phyloP scores from a whole-genome alignment of 2,888 invertebrate species.

The Lasioglossum pauxillum region DNA sequence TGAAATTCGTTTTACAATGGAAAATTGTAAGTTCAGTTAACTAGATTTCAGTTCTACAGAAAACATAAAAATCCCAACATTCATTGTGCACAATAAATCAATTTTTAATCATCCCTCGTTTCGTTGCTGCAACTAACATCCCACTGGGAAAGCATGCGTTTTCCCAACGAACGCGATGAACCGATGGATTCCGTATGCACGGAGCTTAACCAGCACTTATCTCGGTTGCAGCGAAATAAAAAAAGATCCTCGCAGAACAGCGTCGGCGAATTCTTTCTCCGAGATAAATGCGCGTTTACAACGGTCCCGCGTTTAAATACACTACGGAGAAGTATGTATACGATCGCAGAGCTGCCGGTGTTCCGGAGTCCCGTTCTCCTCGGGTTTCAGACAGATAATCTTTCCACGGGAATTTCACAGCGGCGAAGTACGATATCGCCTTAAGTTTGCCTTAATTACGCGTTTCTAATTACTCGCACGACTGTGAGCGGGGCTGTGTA shows the following conservation, averaged over 20 bases:
- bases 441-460: slow-evolving; percentile 57
- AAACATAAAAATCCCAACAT: too few species aligned
- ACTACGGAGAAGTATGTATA: slow-evolving; percentile 34
- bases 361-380: slow-evolving; percentile 17
- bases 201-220: neutral
- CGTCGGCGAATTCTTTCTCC: slow-evolving; percentile 29
- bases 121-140: neutral
- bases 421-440: slow-evolving; percentile 42
- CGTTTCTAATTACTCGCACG: slow-evolving; percentile 55
- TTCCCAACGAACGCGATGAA: neutral
- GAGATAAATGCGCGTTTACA: slow-evolving; percentile 56
- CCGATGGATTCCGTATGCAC: neutral
- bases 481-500: slow-evolving; percentile 8
- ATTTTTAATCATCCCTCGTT: neutral
- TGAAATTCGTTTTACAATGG: neutral
- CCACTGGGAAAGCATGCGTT: neutral
- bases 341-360: slow-evolving; percentile 25
- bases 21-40: too few species aligned
- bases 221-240: neutral
- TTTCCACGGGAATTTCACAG: slow-evolving; percentile 42
- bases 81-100: too few species aligned
- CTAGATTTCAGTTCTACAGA: too few species aligned
- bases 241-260: slow-evolving; percentile 13
- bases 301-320: slow-evolving; percentile 59
- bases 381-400: slow-evolving; percentile 41